Evolutionary conservation across 1,140 invertebrate genomes (phyloP), one percentile per base, ranked within the genome.

Genomic region (Drosophila erecta): DNA sequence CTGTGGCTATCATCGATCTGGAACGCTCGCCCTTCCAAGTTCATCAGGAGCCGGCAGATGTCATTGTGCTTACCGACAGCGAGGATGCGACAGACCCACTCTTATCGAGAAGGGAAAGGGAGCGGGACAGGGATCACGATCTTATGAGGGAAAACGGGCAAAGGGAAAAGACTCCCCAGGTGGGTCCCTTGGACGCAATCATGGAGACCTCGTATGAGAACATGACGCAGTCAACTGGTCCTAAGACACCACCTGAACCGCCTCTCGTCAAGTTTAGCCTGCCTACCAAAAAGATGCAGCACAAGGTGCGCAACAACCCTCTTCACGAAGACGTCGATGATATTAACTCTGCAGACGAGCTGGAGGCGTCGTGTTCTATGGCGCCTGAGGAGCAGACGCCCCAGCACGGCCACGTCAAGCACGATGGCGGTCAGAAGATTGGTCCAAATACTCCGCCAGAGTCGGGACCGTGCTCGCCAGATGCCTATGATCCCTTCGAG

Each of bases 401-500:
- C 4, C 49, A 35, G 61, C 62, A 65, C 15, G 73, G 51, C 11
- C 70, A 40, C 40, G 58, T 8, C 40, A 30, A 22, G 27, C 83
- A 38, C 53, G 87, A 54, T 46, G 65, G 51, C 35, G 78, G 43
- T 65, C 79, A 92, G 54, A 92, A 93, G 35, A 91, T 93, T 44
- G 93, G 93, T 4, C 93, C 93, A 0, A 93, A 91, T 57, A 92
- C 92, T 15, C 90, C 93, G 20, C 92, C 91, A 3, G 92, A 93
- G 44, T 92, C 92, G 22, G 91, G 86, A 11, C 92, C 91, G 4
- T 91, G 90, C 33, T 91, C 92, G 10, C 91, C 91, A 20, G 96
- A 96, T 89, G 96, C 94, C 4, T 97, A 97, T 90, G 96, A 97
- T 94, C 97, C 97, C 1, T 97, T 97, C 89, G 96, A 97, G 85